Evolutionary conservation across 2,797 vertebrate genomes (phyloP), one percentile per base, ranked within the genome.

Genomic region (Linurgus olivaceus): DNA sequence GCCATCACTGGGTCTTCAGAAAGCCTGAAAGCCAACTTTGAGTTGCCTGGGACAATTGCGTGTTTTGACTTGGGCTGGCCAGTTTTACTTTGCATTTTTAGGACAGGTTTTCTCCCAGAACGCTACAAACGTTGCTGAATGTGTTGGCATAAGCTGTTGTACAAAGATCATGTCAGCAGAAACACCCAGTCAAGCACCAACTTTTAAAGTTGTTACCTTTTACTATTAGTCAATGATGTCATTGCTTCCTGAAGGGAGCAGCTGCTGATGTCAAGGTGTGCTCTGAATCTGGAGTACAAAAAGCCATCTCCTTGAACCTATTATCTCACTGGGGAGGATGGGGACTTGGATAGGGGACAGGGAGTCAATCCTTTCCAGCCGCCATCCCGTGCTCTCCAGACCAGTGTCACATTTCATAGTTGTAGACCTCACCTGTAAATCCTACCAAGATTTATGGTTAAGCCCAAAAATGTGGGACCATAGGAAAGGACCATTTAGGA

Each of bases 61-160:
- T 50, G 50, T 11, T 82, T 63, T 35, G 17, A 42, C 21, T 42
- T 37, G 29, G 63, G 21, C 37, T 85, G 83, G 28, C 25, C 33
- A 12, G 63, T 45, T 81, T 72, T n/a, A 52, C n/a, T 35, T 19
- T 7, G 42, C 44, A 5, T 33, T 83, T 76, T 42, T 29, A 66
- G 35, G 25, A 25, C 58, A 61, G 11, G 8, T 54, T 24, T 71
- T 72, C 45, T 55, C 16, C 35, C 37, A 59, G 48, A 73, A 48
- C 0, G 0, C 55, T 18, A 16, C n/a, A 58, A 79, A 70, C 2
- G 1, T 19, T 2, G 1, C 14, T 16, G 10, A 29, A 26, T 0
- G 11, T 1, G 0, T 40, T 2, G 2, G 28, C 38, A 59, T 11
- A 40, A 86, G 17, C 21, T 62, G 25, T 44, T 37, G 33, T 37